Evolutionary conservation across 2,113 vertebrate species (phyloP).

Genomic region (Phoenicopterus ruber): DNA sequence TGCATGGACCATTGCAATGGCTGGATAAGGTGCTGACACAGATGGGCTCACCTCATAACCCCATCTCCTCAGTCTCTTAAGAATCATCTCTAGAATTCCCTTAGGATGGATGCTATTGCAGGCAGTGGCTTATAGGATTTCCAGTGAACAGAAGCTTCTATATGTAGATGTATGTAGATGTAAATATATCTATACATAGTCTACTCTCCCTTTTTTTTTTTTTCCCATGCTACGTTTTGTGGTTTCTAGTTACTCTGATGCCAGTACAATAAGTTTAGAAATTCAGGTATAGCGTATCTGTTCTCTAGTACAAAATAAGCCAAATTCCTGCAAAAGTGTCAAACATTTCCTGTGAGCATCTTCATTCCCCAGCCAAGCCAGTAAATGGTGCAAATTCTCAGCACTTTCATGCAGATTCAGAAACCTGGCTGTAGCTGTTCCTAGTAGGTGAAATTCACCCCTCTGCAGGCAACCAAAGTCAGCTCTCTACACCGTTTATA

Average conservation of each 20-base stretch:
- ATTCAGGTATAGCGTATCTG: not conserved
- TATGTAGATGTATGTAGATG: constrained; percentile 68
- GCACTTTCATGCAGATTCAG: not conserved
- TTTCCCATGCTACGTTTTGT: constrained; percentile 28
- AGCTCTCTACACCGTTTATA: not conserved
- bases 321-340: constrained; percentile 52
- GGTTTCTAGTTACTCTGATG: constrained; percentile 63
- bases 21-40: constrained; percentile 97
- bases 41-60: constrained; percentile 97
- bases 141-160: constrained; percentile 55
- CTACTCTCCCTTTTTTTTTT: not conserved
- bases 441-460: constrained; percentile 64
- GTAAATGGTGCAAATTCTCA: not conserved
- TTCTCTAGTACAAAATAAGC: constrained; percentile 35
- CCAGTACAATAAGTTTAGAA: constrained; percentile 19
- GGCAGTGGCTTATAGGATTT: constrained; percentile 64
- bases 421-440: constrained; percentile 49
- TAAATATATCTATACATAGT: constrained; percentile 56
- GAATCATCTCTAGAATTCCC: constrained; percentile 1
- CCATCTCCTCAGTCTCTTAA: constrained; percentile 97
- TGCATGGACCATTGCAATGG: constrained; percentile 97
- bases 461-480: constrained; percentile 34
- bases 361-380: constrained; percentile 30
- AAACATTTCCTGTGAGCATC: constrained; percentile 22
- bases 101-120: constrained; percentile 62